Conservation (phyloP, 1,140 invertebrate genomes). For the Drosophila setifemur region DNA sequence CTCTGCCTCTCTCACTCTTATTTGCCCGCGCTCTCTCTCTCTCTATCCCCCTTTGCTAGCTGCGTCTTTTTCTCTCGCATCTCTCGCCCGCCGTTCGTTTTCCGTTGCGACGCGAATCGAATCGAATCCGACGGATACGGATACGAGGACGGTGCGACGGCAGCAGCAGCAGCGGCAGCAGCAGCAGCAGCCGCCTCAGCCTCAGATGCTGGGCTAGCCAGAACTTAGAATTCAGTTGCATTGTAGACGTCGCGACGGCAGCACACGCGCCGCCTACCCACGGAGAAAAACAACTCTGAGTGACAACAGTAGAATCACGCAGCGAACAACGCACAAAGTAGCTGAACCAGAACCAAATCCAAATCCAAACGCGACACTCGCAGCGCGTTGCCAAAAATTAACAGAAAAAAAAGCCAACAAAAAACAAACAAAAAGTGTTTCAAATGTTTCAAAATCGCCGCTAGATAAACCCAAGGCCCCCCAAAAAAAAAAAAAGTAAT, state of each 20-base stretch:
- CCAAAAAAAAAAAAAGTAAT: no score
- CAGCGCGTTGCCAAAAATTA: constrained; percentile 44
- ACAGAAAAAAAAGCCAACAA: no score
- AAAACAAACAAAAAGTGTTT: background rate
- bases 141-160: constrained; percentile 15
- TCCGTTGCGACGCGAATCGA: no score
- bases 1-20: no score
- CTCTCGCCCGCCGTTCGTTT: constrained; percentile 4
- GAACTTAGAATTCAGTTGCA: constrained; percentile 59
- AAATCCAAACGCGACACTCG: constrained; percentile 23
- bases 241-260: constrained; percentile 81
- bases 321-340: constrained; percentile 37
- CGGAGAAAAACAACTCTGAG: constrained; percentile 39
- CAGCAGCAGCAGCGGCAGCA: constrained; percentile 34
- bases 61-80: constrained; percentile 6
- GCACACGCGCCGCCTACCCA: constrained; percentile 77
- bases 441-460: constrained; percentile 3
- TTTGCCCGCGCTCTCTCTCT: no score
- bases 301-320: constrained; percentile 50
- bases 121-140: constrained; percentile 11
- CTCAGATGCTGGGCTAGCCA: constrained; percentile 40
- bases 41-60: no score
- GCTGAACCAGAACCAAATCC: constrained; percentile 3
- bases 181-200: no score
- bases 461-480: constrained; percentile 15